These are phyloP conservation scores for Steinernema khuongi DNA, from an alignment of 1,140 invertebrate species.

Conservation along the genomic window DNA sequence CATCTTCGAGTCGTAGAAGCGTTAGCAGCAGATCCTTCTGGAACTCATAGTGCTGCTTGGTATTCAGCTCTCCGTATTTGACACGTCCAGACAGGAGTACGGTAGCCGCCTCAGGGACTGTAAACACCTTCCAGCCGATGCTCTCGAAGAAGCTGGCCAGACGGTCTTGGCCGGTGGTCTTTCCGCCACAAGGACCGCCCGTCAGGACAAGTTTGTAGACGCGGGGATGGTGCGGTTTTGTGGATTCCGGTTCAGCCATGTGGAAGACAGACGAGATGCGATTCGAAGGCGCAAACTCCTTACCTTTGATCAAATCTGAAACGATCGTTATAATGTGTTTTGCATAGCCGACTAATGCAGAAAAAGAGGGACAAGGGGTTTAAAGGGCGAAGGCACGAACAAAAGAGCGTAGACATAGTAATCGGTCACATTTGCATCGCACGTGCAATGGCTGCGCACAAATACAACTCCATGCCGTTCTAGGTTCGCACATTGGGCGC, in stretches of 20 bases:
- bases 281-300: neutral
- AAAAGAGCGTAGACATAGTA: too few species aligned
- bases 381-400: too few species aligned
- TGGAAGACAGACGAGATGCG: neutral
- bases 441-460: too few species aligned
- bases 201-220: conserved; percentile 58
- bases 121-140: conserved; percentile 97
- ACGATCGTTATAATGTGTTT: neutral
- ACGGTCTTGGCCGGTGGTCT: conserved; percentile 88
- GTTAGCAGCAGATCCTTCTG: conserved; percentile 94
- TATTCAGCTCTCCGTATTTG: conserved; percentile 83
- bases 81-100: conserved; percentile 88
- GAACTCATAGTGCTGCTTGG: conserved; percentile 80
- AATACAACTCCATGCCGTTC: too few species aligned
- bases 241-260: neutral
- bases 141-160: conserved; percentile 97
- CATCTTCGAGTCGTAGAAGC: conserved; percentile 93
- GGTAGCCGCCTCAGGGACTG: conserved; percentile 95
- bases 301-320: neutral
- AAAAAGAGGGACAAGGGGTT: neutral
- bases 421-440: too few species aligned
- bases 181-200: conserved; percentile 82
- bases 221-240: conserved; percentile 9
- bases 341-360: too few species aligned
- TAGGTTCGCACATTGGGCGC: too few species aligned